phyloP scores from a whole-genome alignment of 2,113 vertebrate species.

The Pteruthius melanotis region DNA sequence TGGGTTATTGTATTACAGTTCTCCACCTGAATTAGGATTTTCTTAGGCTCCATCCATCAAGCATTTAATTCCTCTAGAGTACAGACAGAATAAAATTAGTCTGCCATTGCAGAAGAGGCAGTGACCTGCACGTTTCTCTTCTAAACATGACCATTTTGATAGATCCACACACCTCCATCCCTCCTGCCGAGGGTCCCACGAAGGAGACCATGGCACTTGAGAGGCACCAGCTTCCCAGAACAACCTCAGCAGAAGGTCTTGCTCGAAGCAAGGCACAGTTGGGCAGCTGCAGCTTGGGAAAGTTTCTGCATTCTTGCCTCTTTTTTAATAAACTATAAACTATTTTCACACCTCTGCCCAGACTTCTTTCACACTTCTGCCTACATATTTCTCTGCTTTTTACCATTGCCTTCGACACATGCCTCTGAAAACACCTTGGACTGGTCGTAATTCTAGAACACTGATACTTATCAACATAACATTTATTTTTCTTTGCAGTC shows the following conservation, averaged over 20 bases:
- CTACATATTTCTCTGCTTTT: background rate
- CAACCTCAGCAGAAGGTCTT: background rate
- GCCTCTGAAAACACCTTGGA: background rate
- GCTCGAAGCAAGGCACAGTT: background rate
- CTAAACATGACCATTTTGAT: background rate
- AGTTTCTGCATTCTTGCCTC: background rate
- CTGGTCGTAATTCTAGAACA: background rate
- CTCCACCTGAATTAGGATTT: background rate
- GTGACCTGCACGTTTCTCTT: background rate
- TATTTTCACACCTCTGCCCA: slow-evolving; percentile 25
- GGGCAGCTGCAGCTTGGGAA: background rate
- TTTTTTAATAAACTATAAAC: slow-evolving; percentile 22
- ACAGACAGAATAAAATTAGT: background rate
- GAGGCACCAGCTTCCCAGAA: background rate
- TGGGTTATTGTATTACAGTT: background rate
- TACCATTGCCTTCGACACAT: background rate
- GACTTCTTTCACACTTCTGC: slow-evolving; percentile 17
- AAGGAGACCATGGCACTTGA: background rate
- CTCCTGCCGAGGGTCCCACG: background rate
- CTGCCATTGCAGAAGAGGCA: background rate
- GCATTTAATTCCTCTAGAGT: slow-evolving; percentile 5
- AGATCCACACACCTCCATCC: background rate
- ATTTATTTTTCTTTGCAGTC: background rate
- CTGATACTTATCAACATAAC: background rate
- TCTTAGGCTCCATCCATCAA: slow-evolving; percentile 16